Evolutionary conservation across 2,888 invertebrate genomes (phyloP).

Genomic region (Platycheirus albimanus): DNA sequence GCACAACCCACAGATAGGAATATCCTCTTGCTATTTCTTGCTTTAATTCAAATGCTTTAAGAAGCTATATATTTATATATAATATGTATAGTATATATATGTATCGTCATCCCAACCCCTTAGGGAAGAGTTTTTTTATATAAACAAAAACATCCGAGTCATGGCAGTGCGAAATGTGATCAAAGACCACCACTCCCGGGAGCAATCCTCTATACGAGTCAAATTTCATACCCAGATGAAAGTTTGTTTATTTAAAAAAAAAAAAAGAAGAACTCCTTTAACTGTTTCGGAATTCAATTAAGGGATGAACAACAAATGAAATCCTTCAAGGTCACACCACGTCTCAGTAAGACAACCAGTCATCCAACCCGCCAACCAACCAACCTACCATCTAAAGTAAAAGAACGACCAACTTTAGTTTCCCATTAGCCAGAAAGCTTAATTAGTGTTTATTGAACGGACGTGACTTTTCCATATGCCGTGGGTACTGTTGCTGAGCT

Average conservation of each 20-base stretch:
- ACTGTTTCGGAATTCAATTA: conserved; percentile 33
- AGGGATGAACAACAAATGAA: conserved; percentile 49
- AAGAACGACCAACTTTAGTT: conserved; percentile 64
- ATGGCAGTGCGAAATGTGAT: conserved; percentile 54
- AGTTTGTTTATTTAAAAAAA: conserved; percentile 17
- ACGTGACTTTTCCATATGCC: conserved; percentile 55
- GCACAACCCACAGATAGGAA: conserved; percentile 25
- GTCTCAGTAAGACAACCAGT: conserved; percentile 19
- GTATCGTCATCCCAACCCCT: background rate
- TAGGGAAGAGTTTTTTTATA: background rate
- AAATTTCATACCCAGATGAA: conserved; percentile 32
- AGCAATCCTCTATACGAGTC: conserved; percentile 44
- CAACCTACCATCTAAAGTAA: conserved; percentile 10
- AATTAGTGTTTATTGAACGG: conserved; percentile 73
- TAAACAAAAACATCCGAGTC: conserved; percentile 48
- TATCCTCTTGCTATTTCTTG: conserved; percentile 18
- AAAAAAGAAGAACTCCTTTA: conserved; percentile 10
- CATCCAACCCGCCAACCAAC: too few relatives aligned
- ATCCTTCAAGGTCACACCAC: conserved; percentile 37
- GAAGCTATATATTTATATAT: conserved; percentile 6
- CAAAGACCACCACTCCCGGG: conserved; percentile 45
- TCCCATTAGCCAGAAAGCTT: conserved; percentile 70
- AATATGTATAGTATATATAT: background rate
- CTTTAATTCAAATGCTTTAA: conserved; percentile 44
- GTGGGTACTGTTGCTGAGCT: conserved; percentile 17